Percentiles rank a stretch among this genome's conserved stretches.
Conservation (phyloP, 2,113 vertebrate species). For the Delphinus delphis region DNA sequence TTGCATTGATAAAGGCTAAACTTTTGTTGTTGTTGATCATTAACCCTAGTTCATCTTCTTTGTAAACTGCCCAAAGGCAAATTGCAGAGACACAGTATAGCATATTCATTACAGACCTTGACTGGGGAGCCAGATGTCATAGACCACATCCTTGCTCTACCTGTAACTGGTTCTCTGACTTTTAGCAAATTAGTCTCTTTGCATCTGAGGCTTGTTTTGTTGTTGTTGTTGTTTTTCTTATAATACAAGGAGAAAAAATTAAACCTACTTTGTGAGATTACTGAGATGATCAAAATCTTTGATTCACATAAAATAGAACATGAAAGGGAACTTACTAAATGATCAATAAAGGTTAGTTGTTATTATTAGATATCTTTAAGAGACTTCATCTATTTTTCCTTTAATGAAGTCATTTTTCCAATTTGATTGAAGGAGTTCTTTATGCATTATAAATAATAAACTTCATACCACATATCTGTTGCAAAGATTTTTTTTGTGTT, state of each 20-base stretch:
- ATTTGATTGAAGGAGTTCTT: background rate
- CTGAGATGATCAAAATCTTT: background rate
- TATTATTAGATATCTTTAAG: background rate
- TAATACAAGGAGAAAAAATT: background rate
- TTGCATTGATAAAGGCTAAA: background rate
- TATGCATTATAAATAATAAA: background rate
- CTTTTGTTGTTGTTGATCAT: background rate
- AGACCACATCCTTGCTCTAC: background rate
- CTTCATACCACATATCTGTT: too few relatives aligned
- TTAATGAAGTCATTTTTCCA: background rate
- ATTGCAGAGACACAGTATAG: background rate
- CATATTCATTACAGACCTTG: background rate
- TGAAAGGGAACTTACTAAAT: background rate
- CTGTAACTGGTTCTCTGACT: background rate
- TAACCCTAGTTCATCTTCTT: background rate
- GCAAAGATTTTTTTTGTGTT: background rate
- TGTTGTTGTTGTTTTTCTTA: background rate
- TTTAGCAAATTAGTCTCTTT: background rate
- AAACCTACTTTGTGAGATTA: background rate
- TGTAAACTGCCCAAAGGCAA: background rate
- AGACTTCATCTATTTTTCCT: background rate
- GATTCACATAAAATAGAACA: background rate
- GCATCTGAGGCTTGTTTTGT: background rate
- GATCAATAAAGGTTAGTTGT: background rate
- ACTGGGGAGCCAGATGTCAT: background rate